Percentiles rank a stretch among this genome's conserved stretches.
Conservation (phyloP, 2,797 vertebrate species). For the Acrocephalus scirpaceus region DNA sequence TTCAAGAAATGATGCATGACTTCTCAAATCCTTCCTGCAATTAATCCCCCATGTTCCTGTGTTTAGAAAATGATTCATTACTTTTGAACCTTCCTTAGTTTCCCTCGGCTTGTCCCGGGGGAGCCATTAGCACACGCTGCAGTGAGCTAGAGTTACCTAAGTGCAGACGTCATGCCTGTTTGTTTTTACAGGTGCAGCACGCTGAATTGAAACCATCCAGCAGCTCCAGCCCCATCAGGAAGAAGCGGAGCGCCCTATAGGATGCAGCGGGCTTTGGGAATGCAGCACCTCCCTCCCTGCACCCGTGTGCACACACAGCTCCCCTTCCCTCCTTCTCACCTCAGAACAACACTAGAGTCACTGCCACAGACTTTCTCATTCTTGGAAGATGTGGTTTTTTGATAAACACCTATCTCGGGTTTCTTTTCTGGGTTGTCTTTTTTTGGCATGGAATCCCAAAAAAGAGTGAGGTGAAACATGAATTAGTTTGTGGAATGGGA, state of each 20-base stretch:
- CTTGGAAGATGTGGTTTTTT: background rate
- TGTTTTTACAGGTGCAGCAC: slow-evolving; percentile 99
- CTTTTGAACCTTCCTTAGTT: slow-evolving; percentile 87
- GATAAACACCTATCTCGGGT: background rate
- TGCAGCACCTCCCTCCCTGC: background rate
- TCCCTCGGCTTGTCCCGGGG: slow-evolving; percentile 85
- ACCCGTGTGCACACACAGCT: fast-evolving
- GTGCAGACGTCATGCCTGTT: slow-evolving; percentile 86
- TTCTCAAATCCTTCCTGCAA: slow-evolving; percentile 97
- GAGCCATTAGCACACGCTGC: slow-evolving; percentile 89
- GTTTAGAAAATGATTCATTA: slow-evolving; percentile 99
- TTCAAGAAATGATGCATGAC: slow-evolving; percentile 91
- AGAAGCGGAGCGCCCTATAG: slow-evolving; percentile 83
- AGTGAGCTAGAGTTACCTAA: slow-evolving; percentile 91
- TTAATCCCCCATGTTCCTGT: slow-evolving; percentile 97
- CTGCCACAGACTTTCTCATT: background rate
- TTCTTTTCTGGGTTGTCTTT: background rate
- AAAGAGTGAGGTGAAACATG: background rate
- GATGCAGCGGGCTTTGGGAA: background rate
- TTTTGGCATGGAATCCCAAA: background rate
- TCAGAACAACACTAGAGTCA: background rate
- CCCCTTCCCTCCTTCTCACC: background rate
- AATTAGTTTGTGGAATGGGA: background rate
- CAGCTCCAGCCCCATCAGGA: slow-evolving; percentile 85
- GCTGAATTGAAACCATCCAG: slow-evolving; percentile 84